Percentiles rank a stretch among this genome's conserved stretches.
Evolutionary conservation across 1,140 invertebrate species (phyloP).

Genomic region (Drosophila nikananu): DNA sequence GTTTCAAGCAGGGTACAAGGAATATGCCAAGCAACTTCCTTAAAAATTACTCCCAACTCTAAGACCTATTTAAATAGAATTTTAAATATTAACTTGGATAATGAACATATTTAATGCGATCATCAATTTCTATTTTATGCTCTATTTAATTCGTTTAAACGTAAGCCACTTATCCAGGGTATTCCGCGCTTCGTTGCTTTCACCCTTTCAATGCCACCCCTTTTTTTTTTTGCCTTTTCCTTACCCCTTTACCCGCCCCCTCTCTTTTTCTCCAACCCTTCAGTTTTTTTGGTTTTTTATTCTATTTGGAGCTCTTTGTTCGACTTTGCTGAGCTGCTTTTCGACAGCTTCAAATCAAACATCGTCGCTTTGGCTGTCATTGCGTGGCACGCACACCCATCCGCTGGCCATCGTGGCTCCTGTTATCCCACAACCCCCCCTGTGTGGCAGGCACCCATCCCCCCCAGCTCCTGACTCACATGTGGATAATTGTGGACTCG

Average conservation of each 20-base stretch:
- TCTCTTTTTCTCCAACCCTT: not conserved
- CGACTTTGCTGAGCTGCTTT: constrained; percentile 47
- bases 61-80: not conserved
- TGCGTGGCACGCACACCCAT: constrained; percentile 64
- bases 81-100: too few species aligned
- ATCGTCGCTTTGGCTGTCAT: constrained; percentile 62
- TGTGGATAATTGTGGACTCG: constrained; percentile 66
- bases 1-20: not conserved
- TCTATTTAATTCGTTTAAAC: constrained; percentile 24
- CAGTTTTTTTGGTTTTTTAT: constrained; percentile 8
- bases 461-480: constrained; percentile 38
- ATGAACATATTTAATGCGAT: not conserved
- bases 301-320: constrained; percentile 18
- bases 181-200: constrained; percentile 17
- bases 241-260: too few species aligned
- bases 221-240: not conserved
- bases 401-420: not conserved
- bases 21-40: not conserved
- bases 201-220: constrained; percentile 6
- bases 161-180: constrained; percentile 23
- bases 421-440: not conserved
- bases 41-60: not conserved
- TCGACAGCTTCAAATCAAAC: constrained; percentile 77
- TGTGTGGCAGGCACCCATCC: not conserved
- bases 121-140: not conserved